Base-by-base conservation (phyloP, 2,888 invertebrate genomes). In the Drosophila stalkeri region DNA sequence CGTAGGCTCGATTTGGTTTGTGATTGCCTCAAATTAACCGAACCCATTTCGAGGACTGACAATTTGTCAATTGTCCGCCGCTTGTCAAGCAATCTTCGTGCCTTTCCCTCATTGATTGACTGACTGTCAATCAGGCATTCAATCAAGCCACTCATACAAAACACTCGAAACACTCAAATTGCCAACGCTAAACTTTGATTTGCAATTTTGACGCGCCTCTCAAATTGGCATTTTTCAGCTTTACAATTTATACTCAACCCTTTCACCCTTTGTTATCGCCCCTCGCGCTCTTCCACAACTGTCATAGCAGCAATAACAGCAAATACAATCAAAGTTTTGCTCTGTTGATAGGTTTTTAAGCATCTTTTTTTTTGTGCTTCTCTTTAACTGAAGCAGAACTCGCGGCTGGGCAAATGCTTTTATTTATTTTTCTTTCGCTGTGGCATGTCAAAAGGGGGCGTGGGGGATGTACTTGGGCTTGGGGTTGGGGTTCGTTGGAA, bases 1-100 rank as follows among this genome's bases (percentile, higher is more conserved):
- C 51, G 65, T 64, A 52, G 72, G 71, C 77, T 80, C 83, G 71
- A 88, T 85, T 85, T 83, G 80, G 77, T 72, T 70, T 74, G 71
- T 86, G 89, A 86, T 86, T 86, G 86, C 89, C 86, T 69, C 84
- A 86, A 86, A 86, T 86, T 89, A 86, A 81, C 75, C 82, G 79
- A 77, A 55, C 59, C 75, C 31, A 56, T 77, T 59, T 43, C 60
- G 39, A 33, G 43, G 11, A 6, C 11, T 70, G 78, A 56, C 79
- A 67, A 83, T 81, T 89, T 85, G 90, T 79, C 85, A 87, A 87
- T 84, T 82, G 85, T 75, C 74, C 67, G 62, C 31, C 81, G 62
- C n/a, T 55, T 51, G 64, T 65, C 49, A 55, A n/a, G 51, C 52
- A 64, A 51, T 33, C 27, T 11, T 33, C 16, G 44, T 35, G 27